These are phyloP conservation scores for Pachyseris speciosa DNA, from an alignment of 64 coral and sea anemone genomes.

Conservation along the genomic window DNA sequence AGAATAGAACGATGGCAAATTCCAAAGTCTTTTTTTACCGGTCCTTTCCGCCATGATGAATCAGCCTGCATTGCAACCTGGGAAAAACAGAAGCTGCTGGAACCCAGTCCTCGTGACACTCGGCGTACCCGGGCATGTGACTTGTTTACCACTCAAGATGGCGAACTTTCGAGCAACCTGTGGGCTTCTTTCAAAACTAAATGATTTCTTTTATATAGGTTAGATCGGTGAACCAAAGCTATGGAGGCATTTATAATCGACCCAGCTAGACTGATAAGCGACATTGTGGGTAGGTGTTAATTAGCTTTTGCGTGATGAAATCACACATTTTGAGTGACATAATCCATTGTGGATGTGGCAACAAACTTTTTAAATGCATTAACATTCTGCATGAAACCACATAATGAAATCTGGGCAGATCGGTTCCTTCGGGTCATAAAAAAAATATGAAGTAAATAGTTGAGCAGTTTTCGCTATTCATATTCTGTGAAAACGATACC, in stretches of 20 bases:
- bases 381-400: no score
- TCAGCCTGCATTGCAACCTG: conserved; percentile 6
- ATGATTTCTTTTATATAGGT: background rate
- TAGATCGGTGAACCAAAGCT: background rate
- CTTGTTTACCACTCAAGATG: background rate
- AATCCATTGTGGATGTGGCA: no score
- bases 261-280: conserved; percentile 34
- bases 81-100: conserved; percentile 12
- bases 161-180: conserved; percentile 27
- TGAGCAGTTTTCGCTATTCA: no score
- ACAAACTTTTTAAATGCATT: no score
- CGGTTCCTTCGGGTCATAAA: no score
- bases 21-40: no score
- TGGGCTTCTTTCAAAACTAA: background rate
- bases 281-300: conserved; percentile 17
- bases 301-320: background rate
- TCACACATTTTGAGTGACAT: no score
- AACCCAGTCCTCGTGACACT: background rate
- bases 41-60: conserved; percentile 24
- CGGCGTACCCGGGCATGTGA: background rate
- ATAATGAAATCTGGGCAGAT: background rate
- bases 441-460: no score
- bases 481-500: no score
- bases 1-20: background rate
- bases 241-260: conserved; percentile 45